Conservation (phyloP, 2,113 vertebrate species). For the Phoenicopterus ruber region DNA sequence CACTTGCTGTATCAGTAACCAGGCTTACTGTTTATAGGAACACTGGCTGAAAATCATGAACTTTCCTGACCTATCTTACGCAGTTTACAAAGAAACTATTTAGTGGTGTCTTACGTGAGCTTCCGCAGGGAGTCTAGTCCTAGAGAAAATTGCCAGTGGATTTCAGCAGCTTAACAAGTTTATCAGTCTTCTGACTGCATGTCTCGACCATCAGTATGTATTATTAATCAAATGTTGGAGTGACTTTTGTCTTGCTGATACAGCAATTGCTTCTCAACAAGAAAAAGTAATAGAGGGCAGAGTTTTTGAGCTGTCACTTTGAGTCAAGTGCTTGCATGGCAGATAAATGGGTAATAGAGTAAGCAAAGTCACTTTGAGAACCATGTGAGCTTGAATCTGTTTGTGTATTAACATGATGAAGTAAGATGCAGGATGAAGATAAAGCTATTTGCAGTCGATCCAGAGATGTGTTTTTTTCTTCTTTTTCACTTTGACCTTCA, state of each 20-base stretch:
- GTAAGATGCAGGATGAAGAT: conserved; percentile 31
- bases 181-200: neutral
- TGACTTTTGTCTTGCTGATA: conserved; percentile 42
- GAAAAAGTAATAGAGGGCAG: conserved; percentile 47
- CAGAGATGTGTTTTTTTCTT: neutral
- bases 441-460: neutral
- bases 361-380: conserved; percentile 61
- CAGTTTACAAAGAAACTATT: neutral
- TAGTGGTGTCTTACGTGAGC: neutral
- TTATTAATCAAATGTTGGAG: conserved; percentile 34
- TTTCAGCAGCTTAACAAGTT: neutral
- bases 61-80: neutral
- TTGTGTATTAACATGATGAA: conserved; percentile 28
- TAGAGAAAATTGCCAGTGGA: neutral
- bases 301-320: conserved; percentile 39
- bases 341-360: conserved; percentile 41
- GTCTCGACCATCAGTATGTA: neutral
- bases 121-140: neutral
- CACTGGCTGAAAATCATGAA: neutral
- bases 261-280: conserved; percentile 27
- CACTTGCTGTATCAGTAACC: neutral
- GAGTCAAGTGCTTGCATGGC: neutral
- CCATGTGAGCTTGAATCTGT: neutral
- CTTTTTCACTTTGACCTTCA: conserved; percentile 20
- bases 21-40: neutral